Percentiles rank a stretch among this genome's conserved stretches.
These are phyloP conservation scores for Sternotherus odoratus DNA, from an alignment of 2,797 vertebrate species.

Conservation along the genomic window DNA sequence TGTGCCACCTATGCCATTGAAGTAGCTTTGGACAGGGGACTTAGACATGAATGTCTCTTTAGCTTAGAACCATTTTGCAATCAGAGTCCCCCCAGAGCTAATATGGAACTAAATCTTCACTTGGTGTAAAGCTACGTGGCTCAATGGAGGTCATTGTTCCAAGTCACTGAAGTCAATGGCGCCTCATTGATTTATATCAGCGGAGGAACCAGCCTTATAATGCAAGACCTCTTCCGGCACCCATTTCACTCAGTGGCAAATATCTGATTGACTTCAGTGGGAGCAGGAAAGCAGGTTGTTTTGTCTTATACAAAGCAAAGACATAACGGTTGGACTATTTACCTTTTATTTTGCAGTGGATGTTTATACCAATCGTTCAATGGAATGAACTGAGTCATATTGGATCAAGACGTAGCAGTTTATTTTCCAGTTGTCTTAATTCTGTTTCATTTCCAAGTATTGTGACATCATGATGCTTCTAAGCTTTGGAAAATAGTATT, in stretches of 20 bases:
- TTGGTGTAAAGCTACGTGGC: not conserved
- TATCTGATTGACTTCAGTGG: not conserved
- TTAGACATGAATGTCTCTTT: not conserved
- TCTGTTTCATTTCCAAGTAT: constrained; percentile 14
- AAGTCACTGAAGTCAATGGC: not conserved
- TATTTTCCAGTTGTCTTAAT: not conserved
- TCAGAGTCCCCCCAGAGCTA: not conserved
- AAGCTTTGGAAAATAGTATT: constrained; percentile 41
- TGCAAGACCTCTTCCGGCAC: not conserved
- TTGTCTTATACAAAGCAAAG: not conserved
- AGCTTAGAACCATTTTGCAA: not conserved
- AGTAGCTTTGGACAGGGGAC: not conserved
- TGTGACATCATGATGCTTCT: constrained; percentile 16
- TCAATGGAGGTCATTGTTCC: not conserved
- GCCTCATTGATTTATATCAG: not conserved
- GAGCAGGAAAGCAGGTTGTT: not conserved
- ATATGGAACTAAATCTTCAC: not conserved
- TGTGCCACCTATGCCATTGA: not conserved
- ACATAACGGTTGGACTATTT: not conserved
- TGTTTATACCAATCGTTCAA: not conserved
- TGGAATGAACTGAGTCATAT: not conserved
- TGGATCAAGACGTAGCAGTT: not conserved
- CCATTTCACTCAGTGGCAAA: not conserved
- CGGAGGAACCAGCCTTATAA: not conserved
- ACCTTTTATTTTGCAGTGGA: not conserved